Evolutionary conservation across 2,113 vertebrate species (phyloP).

Genomic region (Phylloscopus whistleri): DNA sequence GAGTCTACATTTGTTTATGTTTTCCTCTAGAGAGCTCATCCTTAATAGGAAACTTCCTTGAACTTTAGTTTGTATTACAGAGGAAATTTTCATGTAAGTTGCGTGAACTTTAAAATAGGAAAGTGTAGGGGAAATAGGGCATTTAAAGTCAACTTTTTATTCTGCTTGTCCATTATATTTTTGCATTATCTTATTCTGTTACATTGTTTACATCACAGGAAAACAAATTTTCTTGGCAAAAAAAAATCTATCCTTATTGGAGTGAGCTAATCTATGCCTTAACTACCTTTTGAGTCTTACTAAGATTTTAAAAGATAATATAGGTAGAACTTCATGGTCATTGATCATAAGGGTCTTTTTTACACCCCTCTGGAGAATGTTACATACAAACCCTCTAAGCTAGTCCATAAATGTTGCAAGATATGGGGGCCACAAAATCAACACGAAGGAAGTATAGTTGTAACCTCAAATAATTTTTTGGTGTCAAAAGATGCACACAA

Average conservation of each 20-base stretch:
- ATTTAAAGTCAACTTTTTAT: neutral
- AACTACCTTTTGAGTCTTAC: neutral
- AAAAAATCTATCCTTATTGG: neutral
- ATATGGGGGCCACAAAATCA: neutral
- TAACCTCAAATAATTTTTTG: constrained; percentile 16
- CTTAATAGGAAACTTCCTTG: neutral
- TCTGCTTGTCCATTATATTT: neutral
- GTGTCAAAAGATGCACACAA: neutral
- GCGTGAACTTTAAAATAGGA: neutral
- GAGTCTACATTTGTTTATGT: neutral
- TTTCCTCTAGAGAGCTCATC: neutral
- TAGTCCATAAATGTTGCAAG: neutral
- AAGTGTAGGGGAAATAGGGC: neutral
- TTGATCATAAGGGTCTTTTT: neutral
- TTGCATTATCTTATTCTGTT: neutral
- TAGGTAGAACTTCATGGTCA: neutral
- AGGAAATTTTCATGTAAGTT: neutral
- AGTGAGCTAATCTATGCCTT: neutral
- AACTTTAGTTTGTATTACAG: neutral
- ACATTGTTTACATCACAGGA: neutral
- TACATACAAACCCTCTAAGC: neutral
- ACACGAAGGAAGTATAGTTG: neutral
- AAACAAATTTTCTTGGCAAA: neutral
- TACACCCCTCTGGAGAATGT: neutral
- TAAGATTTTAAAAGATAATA: neutral